Evolutionary conservation across 2,888 invertebrate genomes (phyloP).

Genomic region (Zhuqinia jingwanae): DNA sequence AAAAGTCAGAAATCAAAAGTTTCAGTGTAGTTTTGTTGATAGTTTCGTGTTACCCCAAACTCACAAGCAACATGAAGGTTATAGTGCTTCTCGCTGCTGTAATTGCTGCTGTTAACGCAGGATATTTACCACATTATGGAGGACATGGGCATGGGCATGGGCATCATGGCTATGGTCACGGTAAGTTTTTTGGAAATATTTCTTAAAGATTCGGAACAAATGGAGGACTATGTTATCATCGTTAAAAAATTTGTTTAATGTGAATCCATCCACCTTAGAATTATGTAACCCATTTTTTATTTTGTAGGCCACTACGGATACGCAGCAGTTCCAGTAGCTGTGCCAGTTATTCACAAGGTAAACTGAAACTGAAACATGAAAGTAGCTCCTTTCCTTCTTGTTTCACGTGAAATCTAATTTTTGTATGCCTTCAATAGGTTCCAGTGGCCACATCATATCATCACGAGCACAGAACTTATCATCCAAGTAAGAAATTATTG

Average conservation of each 20-base stretch:
- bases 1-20: too few species aligned
- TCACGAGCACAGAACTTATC: slow-evolving; percentile 78
- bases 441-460: slow-evolving; percentile 78
- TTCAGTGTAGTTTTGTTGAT: background rate
- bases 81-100: slow-evolving; percentile 73
- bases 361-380: background rate
- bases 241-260: too few species aligned
- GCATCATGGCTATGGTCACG: background rate
- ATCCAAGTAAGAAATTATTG: slow-evolving; percentile 68
- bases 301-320: slow-evolving; percentile 63
- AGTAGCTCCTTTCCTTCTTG: background rate
- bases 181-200: too few species aligned
- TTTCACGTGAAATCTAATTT: background rate
- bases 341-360: slow-evolving; percentile 77
- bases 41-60: background rate
- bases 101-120: slow-evolving; percentile 74
- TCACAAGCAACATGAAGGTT: slow-evolving; percentile 72
- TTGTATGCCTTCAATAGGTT: slow-evolving; percentile 60
- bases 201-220: too few species aligned
- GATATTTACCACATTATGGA: slow-evolving; percentile 59
- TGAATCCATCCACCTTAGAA: too few species aligned
- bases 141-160: slow-evolving; percentile 37
- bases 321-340: slow-evolving; percentile 71
- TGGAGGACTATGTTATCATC: too few species aligned
- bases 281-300: background rate